Conservation (phyloP, 2,888 invertebrate species). For the Meandrusa payeni region DNA sequence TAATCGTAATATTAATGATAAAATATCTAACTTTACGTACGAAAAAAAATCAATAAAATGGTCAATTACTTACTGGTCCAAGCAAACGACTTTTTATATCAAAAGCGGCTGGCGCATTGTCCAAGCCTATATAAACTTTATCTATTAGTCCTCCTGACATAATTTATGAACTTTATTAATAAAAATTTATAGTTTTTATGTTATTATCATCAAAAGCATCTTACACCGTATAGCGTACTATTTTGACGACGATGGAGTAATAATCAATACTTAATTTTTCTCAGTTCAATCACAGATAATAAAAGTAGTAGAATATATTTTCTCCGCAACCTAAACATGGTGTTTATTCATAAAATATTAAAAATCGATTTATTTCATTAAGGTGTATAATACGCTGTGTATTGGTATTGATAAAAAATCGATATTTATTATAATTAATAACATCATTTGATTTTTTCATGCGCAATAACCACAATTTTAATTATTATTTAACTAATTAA, state of each 20-base stretch:
- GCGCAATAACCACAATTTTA: no score
- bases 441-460: no score
- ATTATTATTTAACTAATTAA: no score
- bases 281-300: no score
- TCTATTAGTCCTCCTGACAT: slow-evolving; percentile 80
- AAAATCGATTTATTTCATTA: no score
- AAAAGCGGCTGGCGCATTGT: slow-evolving; percentile 88
- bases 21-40: not conserved
- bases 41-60: slow-evolving; percentile 19
- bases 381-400: no score
- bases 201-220: slow-evolving; percentile 52
- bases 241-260: slow-evolving; percentile 29
- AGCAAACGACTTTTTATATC: slow-evolving; percentile 87
- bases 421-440: no score
- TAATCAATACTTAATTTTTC: no score
- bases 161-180: slow-evolving; percentile 35
- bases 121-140: slow-evolving; percentile 88
- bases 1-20: slow-evolving; percentile 41
- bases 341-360: no score
- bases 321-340: no score
- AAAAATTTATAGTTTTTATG: slow-evolving; percentile 37
- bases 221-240: slow-evolving; percentile 31
- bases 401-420: no score
- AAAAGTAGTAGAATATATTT: no score
- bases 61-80: slow-evolving; percentile 74